Percentiles rank a stretch among this genome's conserved stretches.
phyloP scores from a whole-genome alignment of 2,113 vertebrate species.

The Lynx canadensis region DNA sequence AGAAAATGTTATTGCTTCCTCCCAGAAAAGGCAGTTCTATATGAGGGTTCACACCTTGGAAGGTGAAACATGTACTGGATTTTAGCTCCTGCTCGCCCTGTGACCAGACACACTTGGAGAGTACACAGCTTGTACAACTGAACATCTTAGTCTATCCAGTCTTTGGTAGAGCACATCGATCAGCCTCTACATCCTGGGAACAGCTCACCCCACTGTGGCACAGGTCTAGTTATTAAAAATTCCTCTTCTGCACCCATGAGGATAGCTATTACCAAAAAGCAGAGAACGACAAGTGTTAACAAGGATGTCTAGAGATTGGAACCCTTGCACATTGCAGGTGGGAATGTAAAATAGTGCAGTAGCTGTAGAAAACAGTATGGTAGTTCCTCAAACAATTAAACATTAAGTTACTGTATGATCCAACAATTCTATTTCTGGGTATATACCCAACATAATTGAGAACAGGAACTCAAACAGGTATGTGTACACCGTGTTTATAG shows the following conservation, averaged over 20 bases:
- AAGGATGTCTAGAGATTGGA: not conserved
- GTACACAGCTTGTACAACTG: not conserved
- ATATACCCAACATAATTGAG: not conserved
- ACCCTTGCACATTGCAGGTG: not conserved
- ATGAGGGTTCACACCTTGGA: not conserved
- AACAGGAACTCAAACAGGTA: not conserved
- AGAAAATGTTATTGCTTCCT: not conserved
- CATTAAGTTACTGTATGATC: not conserved
- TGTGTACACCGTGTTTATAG: not conserved
- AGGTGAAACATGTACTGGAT: not conserved
- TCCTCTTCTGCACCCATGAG: not conserved
- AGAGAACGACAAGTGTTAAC: not conserved
- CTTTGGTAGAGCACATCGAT: not conserved
- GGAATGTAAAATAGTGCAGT: not conserved
- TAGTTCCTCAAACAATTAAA: not conserved
- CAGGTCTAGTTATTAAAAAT: not conserved
- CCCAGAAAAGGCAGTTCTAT: not conserved
- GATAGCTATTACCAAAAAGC: not conserved
- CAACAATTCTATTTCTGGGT: not conserved
- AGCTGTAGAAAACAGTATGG: not conserved
- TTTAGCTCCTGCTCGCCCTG: not conserved
- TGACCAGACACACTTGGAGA: not conserved
- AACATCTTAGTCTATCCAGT: not conserved
- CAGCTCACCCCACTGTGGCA: not conserved
- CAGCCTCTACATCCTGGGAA: not conserved